Base-by-base conservation (phyloP, 1,140 invertebrate species). In the Drosophila melanica region DNA sequence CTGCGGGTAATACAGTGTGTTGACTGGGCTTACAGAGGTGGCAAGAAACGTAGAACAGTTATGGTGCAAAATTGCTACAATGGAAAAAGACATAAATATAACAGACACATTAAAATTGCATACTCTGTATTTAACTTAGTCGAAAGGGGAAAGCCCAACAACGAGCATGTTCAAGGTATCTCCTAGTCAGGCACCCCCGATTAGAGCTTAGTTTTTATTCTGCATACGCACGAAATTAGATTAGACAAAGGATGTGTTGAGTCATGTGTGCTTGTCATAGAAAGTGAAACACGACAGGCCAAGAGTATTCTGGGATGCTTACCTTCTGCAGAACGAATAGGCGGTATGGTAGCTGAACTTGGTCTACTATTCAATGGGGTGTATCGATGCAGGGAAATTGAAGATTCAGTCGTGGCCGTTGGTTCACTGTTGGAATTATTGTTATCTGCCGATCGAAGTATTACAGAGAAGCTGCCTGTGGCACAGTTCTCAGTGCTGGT, bases 1-100 rank as follows among this genome's bases (percentile, higher is more conserved):
- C 63, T 93, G 93, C n/a, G 93, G 93, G 79, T 93, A 93, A 75
- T 93, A 93, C 30, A 93, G 78, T 1, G 81, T 59, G 63, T 90
- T 93, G 4, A 80, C 68, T 1, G 93, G 93, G 82, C 93, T 93
- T 2, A 91, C 90, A 51, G 92, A 80, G 64, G 93, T 92, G 11
- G 93, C 87, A 58, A 92, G 90, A 30, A 90, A 47, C 50, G 76
- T 67, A 1, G 79, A 76, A 7, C 76, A 73, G 62, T 90, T 92
- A 23, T 91, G 91, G 37, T 87, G 90, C 9, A 86, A 53, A 11
- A 79, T 51, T 20, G 77, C 90, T 92, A 12, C 1, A 65, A 42
- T 30, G 3, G 27, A 27, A 27, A 51, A 50, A 45, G 18, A 44
- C n/a, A 42, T 48, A 5, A 11, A 16, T 51, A 27, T 14, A 27